phyloP scores from a whole-genome alignment of 2,888 invertebrate genomes.

The Choristoneura rosaceana region DNA sequence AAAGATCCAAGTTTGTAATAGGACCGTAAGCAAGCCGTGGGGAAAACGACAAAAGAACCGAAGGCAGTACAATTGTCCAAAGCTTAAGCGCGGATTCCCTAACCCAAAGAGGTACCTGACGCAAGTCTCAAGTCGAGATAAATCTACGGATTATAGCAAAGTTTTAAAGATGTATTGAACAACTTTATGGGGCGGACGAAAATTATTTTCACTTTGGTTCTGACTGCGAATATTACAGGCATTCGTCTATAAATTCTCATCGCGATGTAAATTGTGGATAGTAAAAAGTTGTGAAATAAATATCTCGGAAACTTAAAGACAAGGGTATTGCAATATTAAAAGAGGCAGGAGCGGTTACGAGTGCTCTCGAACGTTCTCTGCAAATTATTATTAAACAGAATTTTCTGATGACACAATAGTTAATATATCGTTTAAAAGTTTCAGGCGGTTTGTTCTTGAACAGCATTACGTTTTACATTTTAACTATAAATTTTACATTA shows the following conservation, averaged over 20 bases:
- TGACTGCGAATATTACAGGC: slow-evolving; percentile 18
- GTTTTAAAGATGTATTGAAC: slow-evolving; percentile 34
- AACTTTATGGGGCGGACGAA: slow-evolving; percentile 23
- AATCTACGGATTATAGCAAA: slow-evolving; percentile 24
- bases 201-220: slow-evolving; percentile 29
- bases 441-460: background rate
- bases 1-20: background rate
- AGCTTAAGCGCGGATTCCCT: slow-evolving; percentile 10
- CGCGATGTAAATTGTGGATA: slow-evolving; percentile 13
- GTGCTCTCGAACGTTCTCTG: slow-evolving; percentile 11
- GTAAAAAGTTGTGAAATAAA: background rate
- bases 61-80: slow-evolving; percentile 7
- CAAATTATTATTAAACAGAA: background rate
- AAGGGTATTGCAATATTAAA: slow-evolving; percentile 15
- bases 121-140: slow-evolving; percentile 8
- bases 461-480: background rate
- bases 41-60: slow-evolving; percentile 3
- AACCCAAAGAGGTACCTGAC: slow-evolving; percentile 13
- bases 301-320: slow-evolving; percentile 3
- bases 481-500: background rate
- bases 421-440: background rate
- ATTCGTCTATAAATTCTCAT: slow-evolving; percentile 24
- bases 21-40: background rate
- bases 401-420: background rate
- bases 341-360: slow-evolving; percentile 19